phyloP scores from a whole-genome alignment of 2,797 vertebrate species.

The Onychomys leucogaster region DNA sequence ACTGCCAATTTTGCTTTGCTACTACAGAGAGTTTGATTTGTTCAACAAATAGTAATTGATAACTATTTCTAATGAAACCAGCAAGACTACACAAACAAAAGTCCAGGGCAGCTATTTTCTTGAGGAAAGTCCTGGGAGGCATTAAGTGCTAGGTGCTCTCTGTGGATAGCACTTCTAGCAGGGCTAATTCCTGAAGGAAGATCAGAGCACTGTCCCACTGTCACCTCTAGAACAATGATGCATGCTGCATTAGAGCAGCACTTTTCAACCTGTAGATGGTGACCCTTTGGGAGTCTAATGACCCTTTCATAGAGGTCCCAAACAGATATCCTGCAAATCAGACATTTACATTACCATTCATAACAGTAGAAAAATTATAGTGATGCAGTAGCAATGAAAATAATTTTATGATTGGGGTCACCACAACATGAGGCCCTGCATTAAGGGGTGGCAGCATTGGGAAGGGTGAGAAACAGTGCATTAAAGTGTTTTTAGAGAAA shows the following conservation, averaged over 20 bases:
- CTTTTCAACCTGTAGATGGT: background rate
- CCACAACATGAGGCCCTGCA: background rate
- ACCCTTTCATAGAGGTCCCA: background rate
- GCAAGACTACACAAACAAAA: background rate
- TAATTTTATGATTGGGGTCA: background rate
- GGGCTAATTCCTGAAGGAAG: background rate
- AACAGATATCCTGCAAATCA: background rate
- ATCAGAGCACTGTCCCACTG: rapidly evolving
- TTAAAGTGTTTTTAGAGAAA: background rate
- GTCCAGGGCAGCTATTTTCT: too few species aligned
- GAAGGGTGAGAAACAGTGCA: background rate
- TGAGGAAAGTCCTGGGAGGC: too few species aligned
- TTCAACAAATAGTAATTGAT: background rate
- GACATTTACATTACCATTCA: background rate
- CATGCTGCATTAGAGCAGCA: too few species aligned
- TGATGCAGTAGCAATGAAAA: background rate
- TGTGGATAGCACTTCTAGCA: rapidly evolving
- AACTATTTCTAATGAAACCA: background rate
- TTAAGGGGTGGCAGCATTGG: background rate
- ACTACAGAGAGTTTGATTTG: background rate
- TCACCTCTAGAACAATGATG: background rate
- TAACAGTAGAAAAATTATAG: background rate
- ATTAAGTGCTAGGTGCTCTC: background rate
- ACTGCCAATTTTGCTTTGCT: background rate
- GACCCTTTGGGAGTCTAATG: background rate